A percentile compares a stretch with the other conserved stretches of the same genome.
phyloP scores from a whole-genome alignment of 2,888 invertebrate species.

The Drosophila maculinotata region DNA sequence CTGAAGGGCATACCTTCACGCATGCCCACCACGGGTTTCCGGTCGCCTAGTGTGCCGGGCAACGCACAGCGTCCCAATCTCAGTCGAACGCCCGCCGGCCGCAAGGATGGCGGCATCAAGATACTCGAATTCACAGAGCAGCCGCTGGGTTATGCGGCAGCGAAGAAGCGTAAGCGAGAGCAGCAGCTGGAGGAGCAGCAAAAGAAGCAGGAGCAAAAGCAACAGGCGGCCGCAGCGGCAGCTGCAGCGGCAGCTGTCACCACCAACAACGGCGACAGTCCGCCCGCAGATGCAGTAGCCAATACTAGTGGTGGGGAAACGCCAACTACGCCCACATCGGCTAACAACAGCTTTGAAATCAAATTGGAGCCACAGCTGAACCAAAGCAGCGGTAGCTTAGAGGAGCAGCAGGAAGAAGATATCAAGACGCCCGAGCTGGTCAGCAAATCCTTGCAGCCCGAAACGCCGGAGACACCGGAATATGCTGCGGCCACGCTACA shows the following conservation, averaged over 20 bases:
- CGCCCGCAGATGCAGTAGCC: conserved; percentile 57
- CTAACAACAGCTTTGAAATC: conserved; percentile 77
- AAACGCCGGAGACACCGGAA: conserved; percentile 92
- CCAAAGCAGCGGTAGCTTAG: conserved; percentile 64
- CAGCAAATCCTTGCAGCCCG: conserved; percentile 75
- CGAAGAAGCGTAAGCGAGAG: conserved; percentile 94
- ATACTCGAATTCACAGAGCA: conserved; percentile 97
- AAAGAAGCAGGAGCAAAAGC: conserved; percentile 87
- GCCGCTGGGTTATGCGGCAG: conserved; percentile 92
- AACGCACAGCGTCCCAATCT: conserved; percentile 86
- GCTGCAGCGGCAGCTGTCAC: conserved; percentile 80
- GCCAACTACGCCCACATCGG: conserved; percentile 82
- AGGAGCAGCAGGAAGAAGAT: conserved; percentile 66
- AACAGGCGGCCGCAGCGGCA: conserved; percentile 83
- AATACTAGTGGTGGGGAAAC: conserved; percentile 58
- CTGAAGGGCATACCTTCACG: conserved; percentile 96
- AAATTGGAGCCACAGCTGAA: conserved; percentile 73
- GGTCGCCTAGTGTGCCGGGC: conserved; percentile 85
- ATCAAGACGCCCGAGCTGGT: conserved; percentile 62
- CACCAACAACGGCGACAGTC: conserved; percentile 60
- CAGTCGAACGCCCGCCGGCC: conserved; percentile 88
- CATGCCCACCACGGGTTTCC: conserved; percentile 89
- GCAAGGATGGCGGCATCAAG: conserved; percentile 97
- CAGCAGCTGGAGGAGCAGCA: conserved; percentile 89
- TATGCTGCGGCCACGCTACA: conserved; percentile 91